phyloP scores from a whole-genome alignment of 2,797 vertebrate species.

The Poecile montanus region DNA sequence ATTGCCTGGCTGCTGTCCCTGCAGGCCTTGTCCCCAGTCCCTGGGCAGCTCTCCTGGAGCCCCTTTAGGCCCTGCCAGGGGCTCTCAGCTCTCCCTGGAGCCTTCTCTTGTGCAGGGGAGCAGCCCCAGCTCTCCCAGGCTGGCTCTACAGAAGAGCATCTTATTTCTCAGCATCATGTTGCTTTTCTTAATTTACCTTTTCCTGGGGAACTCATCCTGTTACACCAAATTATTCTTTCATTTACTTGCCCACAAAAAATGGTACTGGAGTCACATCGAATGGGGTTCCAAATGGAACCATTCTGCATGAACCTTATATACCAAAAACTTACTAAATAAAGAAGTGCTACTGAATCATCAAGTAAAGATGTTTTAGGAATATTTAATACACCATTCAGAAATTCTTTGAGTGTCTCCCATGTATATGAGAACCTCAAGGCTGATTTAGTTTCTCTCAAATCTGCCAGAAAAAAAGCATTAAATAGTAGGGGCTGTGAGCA shows the following conservation, averaged over 20 bases:
- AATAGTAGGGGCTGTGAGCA: background rate
- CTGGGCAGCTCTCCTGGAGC: background rate
- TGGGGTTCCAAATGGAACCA: rapidly evolving
- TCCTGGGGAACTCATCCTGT: background rate
- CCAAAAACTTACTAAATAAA: background rate
- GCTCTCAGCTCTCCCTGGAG: background rate
- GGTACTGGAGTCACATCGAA: background rate
- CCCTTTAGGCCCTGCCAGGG: background rate
- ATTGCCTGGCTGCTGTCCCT: background rate
- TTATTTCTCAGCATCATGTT: rapidly evolving
- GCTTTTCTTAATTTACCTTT: background rate
- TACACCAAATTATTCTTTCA: background rate
- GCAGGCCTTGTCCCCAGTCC: background rate
- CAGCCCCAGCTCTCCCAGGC: rapidly evolving
- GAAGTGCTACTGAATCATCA: background rate
- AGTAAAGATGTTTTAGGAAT: background rate
- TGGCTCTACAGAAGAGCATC: background rate
- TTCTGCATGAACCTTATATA: background rate
- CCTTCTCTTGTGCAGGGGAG: background rate
- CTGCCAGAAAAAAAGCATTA: background rate
- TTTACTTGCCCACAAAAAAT: background rate
- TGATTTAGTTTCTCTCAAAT: background rate
- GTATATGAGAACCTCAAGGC: background rate
- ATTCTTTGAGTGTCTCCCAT: background rate
- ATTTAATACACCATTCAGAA: background rate